phyloP scores from a whole-genome alignment of 2,797 vertebrate species.

The Morelia viridis region DNA sequence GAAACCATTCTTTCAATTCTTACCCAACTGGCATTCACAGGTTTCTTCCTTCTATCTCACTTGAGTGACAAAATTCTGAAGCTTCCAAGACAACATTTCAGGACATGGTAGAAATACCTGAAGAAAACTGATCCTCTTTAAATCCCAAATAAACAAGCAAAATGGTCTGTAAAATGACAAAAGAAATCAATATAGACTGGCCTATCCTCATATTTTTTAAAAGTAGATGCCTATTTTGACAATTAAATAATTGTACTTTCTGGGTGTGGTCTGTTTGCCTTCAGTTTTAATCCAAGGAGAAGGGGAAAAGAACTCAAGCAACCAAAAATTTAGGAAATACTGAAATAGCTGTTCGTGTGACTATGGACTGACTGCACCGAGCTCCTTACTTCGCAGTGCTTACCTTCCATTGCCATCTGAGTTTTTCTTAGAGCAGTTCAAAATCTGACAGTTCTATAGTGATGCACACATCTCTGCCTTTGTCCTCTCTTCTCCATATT shows the following conservation, averaged over 20 bases:
- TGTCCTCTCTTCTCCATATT: neutral
- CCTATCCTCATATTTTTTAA: neutral
- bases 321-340: neutral
- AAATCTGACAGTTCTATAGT: neutral
- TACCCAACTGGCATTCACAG: neutral
- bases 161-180: neutral
- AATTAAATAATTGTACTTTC: neutral
- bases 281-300: neutral
- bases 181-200: neutral
- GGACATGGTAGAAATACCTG: neutral
- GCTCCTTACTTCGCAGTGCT: neutral
- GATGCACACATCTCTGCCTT: neutral
- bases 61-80: neutral
- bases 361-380: neutral
- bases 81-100: neutral
- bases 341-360: neutral
- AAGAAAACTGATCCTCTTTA: neutral
- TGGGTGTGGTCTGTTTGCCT: neutral
- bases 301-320: neutral
- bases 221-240: neutral
- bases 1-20: neutral
- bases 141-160: neutral
- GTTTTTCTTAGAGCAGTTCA: neutral
- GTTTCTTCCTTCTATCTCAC: neutral
- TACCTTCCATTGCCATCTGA: neutral